Evolutionary conservation across 2,113 vertebrate genomes (phyloP), one percentile per base, ranked within the genome.

Genomic region (Zosterops pallidus): DNA sequence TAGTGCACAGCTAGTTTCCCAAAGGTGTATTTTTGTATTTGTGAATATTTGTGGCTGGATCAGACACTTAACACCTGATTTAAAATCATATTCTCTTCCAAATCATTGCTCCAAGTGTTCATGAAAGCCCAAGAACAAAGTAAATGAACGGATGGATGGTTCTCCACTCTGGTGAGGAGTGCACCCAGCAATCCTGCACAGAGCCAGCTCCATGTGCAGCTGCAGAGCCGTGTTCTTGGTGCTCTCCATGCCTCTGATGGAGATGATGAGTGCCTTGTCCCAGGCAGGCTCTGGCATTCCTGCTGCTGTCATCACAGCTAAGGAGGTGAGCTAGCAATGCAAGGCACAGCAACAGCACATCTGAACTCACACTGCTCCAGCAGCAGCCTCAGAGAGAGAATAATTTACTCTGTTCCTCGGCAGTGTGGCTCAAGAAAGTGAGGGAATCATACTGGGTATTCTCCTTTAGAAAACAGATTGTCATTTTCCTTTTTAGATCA

Each of bases 151-250:
- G 79, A 5, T 0, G 1, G 62, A 62, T 39, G 25, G 35, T 19
- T 62, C 8, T 49, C 1, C 1, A 3, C 1, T 69, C 50, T 41
- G 64, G 56, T 3, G 42, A 71, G 53, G 22, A 33, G 39, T 15
- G 63, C 33, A 18, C 0, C 1, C 22, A 75, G 71, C 44, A 24
- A 5, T 14, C 35, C 71, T 75, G 47, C 67, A 4, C 0, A 5
- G 44, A 65, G 79, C 42, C 60, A 71, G 86, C 42, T 87, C 35
- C 21, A 6, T 2, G 2, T 9, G 19, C 29, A 64, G 24, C 37
- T 37, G n/a, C 24, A 41, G n/a, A 63, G 53, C 41, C 1, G 0
- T 4, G 6, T 2, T 33, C 41, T 7, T 37, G 41, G 44, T 4
- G 6, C 44, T 76, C 64, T 13, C 53, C 72, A 33, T 17, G 44